These are phyloP conservation scores for Diadumene lineata DNA, from an alignment of 92 coral and sea anemone species.

Conservation along the genomic window DNA sequence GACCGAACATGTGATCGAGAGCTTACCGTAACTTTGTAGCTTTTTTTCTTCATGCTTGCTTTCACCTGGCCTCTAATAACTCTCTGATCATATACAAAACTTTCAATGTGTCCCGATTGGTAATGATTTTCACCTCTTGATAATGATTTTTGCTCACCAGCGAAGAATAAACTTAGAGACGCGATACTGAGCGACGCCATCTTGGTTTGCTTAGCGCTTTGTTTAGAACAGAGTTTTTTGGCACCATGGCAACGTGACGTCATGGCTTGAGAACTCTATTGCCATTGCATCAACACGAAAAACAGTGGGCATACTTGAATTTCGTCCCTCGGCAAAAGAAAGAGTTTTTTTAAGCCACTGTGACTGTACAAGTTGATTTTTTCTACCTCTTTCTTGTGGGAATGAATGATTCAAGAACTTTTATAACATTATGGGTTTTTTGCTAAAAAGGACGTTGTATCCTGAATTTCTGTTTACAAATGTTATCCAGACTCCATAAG, in stretches of 20 bases:
- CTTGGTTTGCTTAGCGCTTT: constrained; percentile 27
- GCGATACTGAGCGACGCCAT: constrained; percentile 45
- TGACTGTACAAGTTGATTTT: too few species aligned
- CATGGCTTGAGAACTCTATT: constrained; percentile 31
- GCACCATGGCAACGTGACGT: constrained; percentile 27
- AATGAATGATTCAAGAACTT: too few species aligned
- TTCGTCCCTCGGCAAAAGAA: too few species aligned
- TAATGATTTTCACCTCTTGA: constrained; percentile 58
- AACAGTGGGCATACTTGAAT: too few species aligned
- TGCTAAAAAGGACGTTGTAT: too few species aligned
- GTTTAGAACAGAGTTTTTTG: constrained; percentile 38
- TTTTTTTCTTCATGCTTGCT: constrained; percentile 32
- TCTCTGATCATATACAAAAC: constrained; percentile 29
- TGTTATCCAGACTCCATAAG: too few species aligned
- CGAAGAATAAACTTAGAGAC: constrained; percentile 37
- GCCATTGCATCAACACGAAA: too few species aligned
- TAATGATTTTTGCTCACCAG: constrained; percentile 44
- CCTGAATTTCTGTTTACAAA: too few species aligned
- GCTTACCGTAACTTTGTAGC: constrained; percentile 42
- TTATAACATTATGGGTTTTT: too few species aligned
- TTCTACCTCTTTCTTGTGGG: too few species aligned
- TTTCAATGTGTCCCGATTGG: constrained; percentile 36
- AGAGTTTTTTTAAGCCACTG: too few species aligned
- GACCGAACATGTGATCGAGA: not conserved
- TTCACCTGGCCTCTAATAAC: constrained; percentile 28